Conservation (phyloP, 1,140 invertebrate genomes). For the Pararge aegeria region DNA sequence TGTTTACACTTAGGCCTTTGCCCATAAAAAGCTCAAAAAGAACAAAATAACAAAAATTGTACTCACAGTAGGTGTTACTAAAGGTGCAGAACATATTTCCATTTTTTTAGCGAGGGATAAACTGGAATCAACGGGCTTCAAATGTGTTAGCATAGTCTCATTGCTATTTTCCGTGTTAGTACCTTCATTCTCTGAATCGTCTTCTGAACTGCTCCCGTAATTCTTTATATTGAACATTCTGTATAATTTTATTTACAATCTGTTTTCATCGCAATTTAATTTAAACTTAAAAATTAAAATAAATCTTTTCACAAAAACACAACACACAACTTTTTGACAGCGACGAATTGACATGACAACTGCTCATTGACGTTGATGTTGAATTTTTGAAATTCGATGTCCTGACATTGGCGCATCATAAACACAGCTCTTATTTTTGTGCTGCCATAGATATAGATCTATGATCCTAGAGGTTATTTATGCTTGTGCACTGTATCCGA, state of each 20-base stretch:
- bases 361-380: too few species aligned
- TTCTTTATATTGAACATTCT: conserved; percentile 82
- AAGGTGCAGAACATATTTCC: conserved; percentile 88
- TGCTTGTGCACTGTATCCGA: background rate
- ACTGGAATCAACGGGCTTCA: conserved; percentile 78
- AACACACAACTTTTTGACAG: too few species aligned
- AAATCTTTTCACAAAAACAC: too few species aligned
- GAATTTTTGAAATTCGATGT: too few species aligned
- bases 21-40: background rate
- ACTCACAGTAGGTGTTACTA: conserved; percentile 87
- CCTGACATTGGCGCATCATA: too few species aligned
- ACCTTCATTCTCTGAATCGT: conserved; percentile 71
- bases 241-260: background rate
- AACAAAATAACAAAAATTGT: background rate
- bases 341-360: too few species aligned
- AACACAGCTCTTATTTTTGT: too few species aligned
- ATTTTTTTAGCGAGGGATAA: conserved; percentile 80
- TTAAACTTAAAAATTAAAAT: too few species aligned
- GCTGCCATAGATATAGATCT: too few species aligned
- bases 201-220: conserved; percentile 84
- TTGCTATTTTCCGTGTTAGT: conserved; percentile 58
- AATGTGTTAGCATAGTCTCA: conserved; percentile 74
- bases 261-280: too few species aligned
- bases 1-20: background rate
- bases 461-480: background rate